Evolutionary conservation across 2,888 invertebrate species (phyloP).

Genomic region (Brachyptera putata): DNA sequence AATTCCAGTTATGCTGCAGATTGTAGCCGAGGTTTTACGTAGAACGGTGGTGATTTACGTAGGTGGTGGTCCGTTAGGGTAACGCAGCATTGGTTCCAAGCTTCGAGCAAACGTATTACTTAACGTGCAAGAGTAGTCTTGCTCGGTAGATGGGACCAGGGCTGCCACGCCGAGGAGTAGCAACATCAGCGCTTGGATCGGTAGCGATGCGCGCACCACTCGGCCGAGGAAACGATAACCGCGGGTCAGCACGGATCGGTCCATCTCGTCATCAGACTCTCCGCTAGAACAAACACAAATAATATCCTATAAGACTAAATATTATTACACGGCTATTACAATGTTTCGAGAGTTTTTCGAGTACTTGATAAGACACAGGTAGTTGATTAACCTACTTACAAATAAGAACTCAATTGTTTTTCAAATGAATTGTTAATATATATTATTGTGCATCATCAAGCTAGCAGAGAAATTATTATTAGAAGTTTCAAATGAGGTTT

Average conservation of each 20-base stretch:
- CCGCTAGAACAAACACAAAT: conserved; percentile 4
- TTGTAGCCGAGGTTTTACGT: not conserved
- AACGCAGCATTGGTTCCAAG: conserved; percentile 83
- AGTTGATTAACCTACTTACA: no score
- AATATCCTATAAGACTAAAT: conserved; percentile 7
- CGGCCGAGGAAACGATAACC: conserved; percentile 83
- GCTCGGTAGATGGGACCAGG: conserved; percentile 74
- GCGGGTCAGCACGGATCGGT: conserved; percentile 63
- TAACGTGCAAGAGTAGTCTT: conserved; percentile 80
- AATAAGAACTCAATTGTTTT: no score
- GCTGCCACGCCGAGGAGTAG: conserved; percentile 90
- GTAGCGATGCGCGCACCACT: conserved; percentile 85
- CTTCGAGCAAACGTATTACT: conserved; percentile 77
- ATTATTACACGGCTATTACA: not conserved
- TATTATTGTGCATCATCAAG: no score
- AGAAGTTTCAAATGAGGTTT: no score
- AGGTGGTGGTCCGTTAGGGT: conserved; percentile 92
- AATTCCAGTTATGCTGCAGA: not conserved
- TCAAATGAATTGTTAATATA: no score
- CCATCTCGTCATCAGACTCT: conserved; percentile 44
- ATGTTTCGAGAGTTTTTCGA: no score
- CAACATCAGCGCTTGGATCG: conserved; percentile 91
- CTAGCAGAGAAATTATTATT: no score
- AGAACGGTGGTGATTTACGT: conserved; percentile 52
- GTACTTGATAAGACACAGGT: no score